phyloP scores from a whole-genome alignment of 2,113 vertebrate species.

The Phaethon lepturus region DNA sequence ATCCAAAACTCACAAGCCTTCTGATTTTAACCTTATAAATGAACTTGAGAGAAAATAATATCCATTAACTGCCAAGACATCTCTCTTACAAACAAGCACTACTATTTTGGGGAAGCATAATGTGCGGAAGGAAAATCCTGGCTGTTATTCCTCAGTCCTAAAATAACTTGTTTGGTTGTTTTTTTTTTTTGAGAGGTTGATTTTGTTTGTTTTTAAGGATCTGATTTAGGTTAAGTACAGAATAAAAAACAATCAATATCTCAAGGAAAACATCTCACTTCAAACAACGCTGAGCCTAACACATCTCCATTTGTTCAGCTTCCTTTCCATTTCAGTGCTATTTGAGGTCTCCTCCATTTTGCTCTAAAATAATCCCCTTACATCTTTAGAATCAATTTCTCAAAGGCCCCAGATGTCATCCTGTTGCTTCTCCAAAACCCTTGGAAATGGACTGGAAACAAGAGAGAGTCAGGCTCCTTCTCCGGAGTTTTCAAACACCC shows the following conservation, averaged over 20 bases:
- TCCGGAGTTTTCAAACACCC: background rate
- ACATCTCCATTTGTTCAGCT: conserved; percentile 35
- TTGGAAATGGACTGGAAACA: conserved; percentile 31
- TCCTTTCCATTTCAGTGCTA: conserved; percentile 47
- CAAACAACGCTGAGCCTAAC: background rate
- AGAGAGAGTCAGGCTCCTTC: background rate
- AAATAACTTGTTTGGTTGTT: background rate
- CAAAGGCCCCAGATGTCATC: background rate
- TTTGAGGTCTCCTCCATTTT: conserved; percentile 41
- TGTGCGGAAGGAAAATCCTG: background rate
- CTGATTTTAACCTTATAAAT: conserved; percentile 55
- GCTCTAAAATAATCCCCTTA: conserved; percentile 56
- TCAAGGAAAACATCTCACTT: conserved; percentile 51
- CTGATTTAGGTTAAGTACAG: conserved; percentile 32
- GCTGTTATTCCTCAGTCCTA: background rate
- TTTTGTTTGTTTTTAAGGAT: conserved; percentile 30
- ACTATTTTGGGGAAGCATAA: conserved; percentile 29
- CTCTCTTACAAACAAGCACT: background rate
- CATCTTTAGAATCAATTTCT: conserved; percentile 70
- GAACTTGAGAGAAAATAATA: conserved; percentile 53
- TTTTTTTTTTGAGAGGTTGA: background rate
- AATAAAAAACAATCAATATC: conserved; percentile 56
- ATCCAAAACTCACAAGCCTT: background rate
- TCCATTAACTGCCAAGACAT: conserved; percentile 35
- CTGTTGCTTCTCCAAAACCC: conserved; percentile 28